Base-by-base conservation (phyloP, 2,888 invertebrate genomes). In the Corythucha ciliata region DNA sequence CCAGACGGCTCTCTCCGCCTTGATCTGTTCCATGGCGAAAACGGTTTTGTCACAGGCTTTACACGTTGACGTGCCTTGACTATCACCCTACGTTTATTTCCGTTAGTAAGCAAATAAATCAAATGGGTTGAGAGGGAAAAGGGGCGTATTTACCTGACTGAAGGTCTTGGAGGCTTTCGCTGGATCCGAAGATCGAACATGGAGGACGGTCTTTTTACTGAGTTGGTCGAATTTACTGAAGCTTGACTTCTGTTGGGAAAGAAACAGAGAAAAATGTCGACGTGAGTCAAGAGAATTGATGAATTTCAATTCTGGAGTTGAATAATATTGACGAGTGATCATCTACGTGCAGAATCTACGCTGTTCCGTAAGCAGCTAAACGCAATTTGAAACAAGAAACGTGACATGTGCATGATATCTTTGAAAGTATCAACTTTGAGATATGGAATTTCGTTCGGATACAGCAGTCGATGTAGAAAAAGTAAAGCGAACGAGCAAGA, bases 21-120 rank as follows among this genome's bases (percentile, higher is more conserved):
- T 92, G 60, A 93, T 78, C 64, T 90, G 83, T 71, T 96, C 96
- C 93, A 96, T 93, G 69, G 90, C 92, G 71, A 89, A 96, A 48
- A 94, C 94, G 52, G 85, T 81, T 68, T 91, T 87, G 57, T 79
- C 74, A 69, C 94, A 96, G 60, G 82, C 78, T 64, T 81, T 82
- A 68, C 93, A 94, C 75, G 54, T 47, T n/a, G 50, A 40, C 22
- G 29, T 29, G n/a, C n/a, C n/a, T 50, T 56, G 29, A 29, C 29
- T 29, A 8, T 29, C 29, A 29, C 10, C 8, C 8, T 12, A 8
- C 29, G 8, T 10, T 29, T 8, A 10, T 29, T 29, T 29, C 7
- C 6, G 14, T 10, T 10, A n/a, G 7, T 36, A 7, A n/a, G 8
- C 16, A 18, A 36, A 36, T n/a, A 36, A n/a, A n/a, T 5, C n/a